Base-by-base conservation (phyloP, 2,113 vertebrate species). In the Clarias gariepinus region DNA sequence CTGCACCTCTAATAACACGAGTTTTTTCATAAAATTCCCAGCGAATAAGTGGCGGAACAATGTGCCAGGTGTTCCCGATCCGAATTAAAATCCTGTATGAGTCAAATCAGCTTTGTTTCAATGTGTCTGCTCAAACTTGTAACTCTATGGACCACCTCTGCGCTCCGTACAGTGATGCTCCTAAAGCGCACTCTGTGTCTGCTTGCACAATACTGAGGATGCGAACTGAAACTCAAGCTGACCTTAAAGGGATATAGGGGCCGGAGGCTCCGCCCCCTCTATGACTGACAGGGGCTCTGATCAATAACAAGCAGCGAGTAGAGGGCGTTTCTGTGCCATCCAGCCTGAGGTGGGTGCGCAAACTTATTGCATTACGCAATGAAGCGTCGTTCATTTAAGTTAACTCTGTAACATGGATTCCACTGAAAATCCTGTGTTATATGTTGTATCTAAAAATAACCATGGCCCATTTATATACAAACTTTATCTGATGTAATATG, bases 161-260 rank as follows among this genome's bases (percentile, higher is more conserved):
- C 52, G 30, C 58, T 16, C 53, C 3, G 60, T 4, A 7, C 9
- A 71, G 0, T 25, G 6, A 60, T 53, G 86, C 68, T 77, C 71
- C 86, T 64, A 41, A 61, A 74, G 58, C 57, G 30, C 10, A 18
- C 36, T 5, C 18, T 15, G 74, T 2, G 2, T 18, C 55, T 64
- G 74, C 52, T 36, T 68, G 58, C 86, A 79, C 84, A 91, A 61
- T 87, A 89, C 90, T 82, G 87, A 74, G 87, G 88, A 84, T 87
- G 89, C 93, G 93, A 90, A 92, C 89, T 93, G 95, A 92, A 89
- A 86, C 89, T 86, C 88, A 90, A 86, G 90, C 92, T 95, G 93
- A 93, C 93, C 93, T 88, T 90, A 66, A 92, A 93, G 89, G 92
- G 90, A 93, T 91, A 90, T 92, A 93, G 91, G 92, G 92, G 93